phyloP scores from a whole-genome alignment of 1,140 invertebrate genomes.

The Nomia melanderi region DNA sequence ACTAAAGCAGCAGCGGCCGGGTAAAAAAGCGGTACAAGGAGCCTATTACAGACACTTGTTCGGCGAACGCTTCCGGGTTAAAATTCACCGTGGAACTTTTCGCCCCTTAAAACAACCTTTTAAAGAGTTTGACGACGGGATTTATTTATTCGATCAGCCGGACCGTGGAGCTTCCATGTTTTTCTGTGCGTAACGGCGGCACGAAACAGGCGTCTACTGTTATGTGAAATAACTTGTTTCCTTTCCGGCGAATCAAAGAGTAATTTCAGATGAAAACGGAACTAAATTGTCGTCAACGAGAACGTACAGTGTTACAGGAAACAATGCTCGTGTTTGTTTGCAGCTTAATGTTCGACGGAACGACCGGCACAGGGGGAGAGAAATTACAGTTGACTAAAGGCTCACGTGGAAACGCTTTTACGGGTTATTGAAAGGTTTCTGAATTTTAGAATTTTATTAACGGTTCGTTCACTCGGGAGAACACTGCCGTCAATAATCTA shows the following conservation, averaged over 20 bases:
- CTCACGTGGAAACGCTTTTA: neutral
- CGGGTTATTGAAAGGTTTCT: neutral
- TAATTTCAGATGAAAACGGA: slow-evolving; percentile 23
- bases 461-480: neutral
- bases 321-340: neutral
- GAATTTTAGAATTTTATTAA: too few relatives aligned
- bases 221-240: slow-evolving; percentile 42
- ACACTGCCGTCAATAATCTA: neutral
- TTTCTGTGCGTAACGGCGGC: neutral
- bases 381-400: neutral
- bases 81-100: slow-evolving; percentile 47
- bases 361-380: neutral
- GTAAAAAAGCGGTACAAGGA: slow-evolving; percentile 47
- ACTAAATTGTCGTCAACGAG: neutral
- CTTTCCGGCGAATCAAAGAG: slow-evolving; percentile 29
- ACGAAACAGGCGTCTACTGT: slow-evolving; percentile 5
- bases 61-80: slow-evolving; percentile 23
- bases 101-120: slow-evolving; percentile 27
- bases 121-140: slow-evolving; percentile 22
- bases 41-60: slow-evolving; percentile 61
- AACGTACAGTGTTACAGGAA: slow-evolving; percentile 2
- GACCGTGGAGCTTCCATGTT: neutral
- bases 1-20: slow-evolving; percentile 47
- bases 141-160: slow-evolving; percentile 33
- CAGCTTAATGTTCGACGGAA: neutral